phyloP scores from a whole-genome alignment of 1,140 invertebrate species.

The Teleogryllus occipitalis region DNA sequence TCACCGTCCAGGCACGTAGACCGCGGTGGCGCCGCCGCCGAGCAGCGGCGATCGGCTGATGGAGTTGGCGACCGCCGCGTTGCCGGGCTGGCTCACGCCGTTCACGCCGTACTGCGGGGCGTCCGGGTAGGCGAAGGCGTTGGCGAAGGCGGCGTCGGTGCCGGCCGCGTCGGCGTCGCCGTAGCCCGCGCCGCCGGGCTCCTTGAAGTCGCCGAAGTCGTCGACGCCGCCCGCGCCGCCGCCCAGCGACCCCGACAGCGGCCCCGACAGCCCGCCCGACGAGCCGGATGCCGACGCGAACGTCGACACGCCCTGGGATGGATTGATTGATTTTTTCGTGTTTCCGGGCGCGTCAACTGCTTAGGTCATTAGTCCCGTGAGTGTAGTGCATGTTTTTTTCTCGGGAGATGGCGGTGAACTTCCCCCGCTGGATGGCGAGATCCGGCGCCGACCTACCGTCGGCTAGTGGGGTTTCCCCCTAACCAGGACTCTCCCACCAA shows the following conservation, averaged over 20 bases:
- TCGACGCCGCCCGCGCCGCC: constrained; percentile 32
- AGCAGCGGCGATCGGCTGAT: too few species aligned
- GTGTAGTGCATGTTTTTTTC: too few species aligned
- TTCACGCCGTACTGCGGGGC: neutral
- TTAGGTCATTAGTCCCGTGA: too few species aligned
- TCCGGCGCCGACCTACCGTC: too few species aligned
- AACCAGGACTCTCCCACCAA: too few species aligned
- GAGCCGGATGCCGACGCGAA: constrained; percentile 18
- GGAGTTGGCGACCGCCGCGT: neutral
- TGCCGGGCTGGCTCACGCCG: neutral
- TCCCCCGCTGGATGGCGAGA: too few species aligned
- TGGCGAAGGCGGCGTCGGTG: constrained; percentile 6
- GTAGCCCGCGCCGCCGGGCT: constrained; percentile 43
- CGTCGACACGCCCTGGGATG: constrained; percentile 26
- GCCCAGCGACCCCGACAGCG: neutral
- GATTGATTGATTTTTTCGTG: too few species aligned
- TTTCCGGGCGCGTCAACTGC: too few species aligned
- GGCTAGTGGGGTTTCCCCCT: too few species aligned
- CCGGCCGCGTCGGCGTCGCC: constrained; percentile 22
- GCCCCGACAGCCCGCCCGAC: constrained; percentile 8
- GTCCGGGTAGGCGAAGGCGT: constrained; percentile 15
- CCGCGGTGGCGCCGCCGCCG: too few species aligned
- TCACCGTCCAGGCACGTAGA: too few species aligned
- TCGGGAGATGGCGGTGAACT: too few species aligned
- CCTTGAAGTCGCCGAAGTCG: constrained; percentile 54